Percentiles rank a stretch among this genome's conserved stretches.
phyloP scores from a whole-genome alignment of 2,888 invertebrate species.

The Cephus pulcher region DNA sequence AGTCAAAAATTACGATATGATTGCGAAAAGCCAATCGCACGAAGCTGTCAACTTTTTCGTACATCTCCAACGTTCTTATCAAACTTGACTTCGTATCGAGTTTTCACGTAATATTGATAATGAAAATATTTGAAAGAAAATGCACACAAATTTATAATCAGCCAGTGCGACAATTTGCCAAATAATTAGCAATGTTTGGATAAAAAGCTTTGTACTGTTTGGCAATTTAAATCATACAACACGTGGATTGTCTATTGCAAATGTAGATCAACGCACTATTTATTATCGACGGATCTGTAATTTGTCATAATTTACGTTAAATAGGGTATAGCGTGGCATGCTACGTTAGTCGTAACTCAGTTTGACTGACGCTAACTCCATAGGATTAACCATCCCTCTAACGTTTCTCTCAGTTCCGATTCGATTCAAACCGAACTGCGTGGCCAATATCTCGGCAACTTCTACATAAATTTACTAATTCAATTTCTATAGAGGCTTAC shows the following conservation, averaged over 20 bases:
- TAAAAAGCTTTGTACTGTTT: too few relatives aligned
- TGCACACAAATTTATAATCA: too few relatives aligned
- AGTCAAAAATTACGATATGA: too few relatives aligned
- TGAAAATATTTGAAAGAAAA: too few relatives aligned
- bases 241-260: background rate
- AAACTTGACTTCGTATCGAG: too few relatives aligned
- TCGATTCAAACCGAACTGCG: conserved; percentile 2
- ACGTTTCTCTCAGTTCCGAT: conserved; percentile 12
- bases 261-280: conserved; percentile 20
- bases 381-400: conserved; percentile 51
- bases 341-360: conserved; percentile 55
- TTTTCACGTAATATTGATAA: too few relatives aligned
- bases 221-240: background rate
- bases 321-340: conserved; percentile 36
- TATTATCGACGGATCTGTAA: conserved; percentile 32
- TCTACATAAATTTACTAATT: conserved; percentile 20
- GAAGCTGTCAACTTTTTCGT: too few relatives aligned
- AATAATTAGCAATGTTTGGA: too few relatives aligned
- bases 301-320: conserved; percentile 61
- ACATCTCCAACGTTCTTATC: too few relatives aligned
- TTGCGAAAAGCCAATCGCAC: too few relatives aligned
- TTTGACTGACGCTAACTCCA: conserved; percentile 60
- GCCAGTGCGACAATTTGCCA: too few relatives aligned
- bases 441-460: conserved; percentile 6
- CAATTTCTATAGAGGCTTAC: conserved; percentile 8